Evolutionary conservation across 2,888 invertebrate genomes (phyloP), one percentile per base, ranked within the genome.

Genomic region (Melieria picta): DNA sequence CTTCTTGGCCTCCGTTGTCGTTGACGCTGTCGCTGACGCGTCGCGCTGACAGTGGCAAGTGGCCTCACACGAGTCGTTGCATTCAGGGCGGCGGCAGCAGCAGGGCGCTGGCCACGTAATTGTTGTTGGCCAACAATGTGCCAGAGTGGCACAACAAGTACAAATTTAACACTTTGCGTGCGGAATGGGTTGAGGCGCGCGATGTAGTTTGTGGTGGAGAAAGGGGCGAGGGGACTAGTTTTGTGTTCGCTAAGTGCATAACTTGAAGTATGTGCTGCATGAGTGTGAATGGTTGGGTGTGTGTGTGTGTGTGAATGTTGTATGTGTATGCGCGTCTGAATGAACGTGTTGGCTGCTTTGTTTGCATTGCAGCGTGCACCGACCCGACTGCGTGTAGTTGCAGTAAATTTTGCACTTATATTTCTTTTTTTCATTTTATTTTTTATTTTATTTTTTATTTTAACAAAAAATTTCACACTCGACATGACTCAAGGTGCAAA

Each of bases 1-100:
- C 78, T 76, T 79, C 77, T 82, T 83, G 82, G 82, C 83, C 79
- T 78, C 80, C 79, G 81, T 79, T 76, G 76, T 77, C 75, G 80
- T 56, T 55, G 46, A 47, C 46, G 62, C 69, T 62, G 62, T 55
- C 52, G 13, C 52, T 52, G 9, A 50, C 50, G 7, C 50, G 50
- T 4, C 62, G 56, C 60, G 55, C 61, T 50, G 58, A n/a, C 60
- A 47, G 63, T 56, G 52, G 55, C 55, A 70, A 55, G 69, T 62
- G 62, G 66, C 65, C 69, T 68, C 65, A 66, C 42, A 66, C 67
- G 68, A 70, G 60, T 72, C 70, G 70, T 70, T 73, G 70, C 68
- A 65, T 69, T 72, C 5, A n/a, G n/a, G 16, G 52, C 50, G 52
- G n/a, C 55, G 47, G 11, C 67, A 60, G 50, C 67, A 45, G 47